Evolutionary conservation across 2,888 invertebrate species (phyloP), one percentile per base, ranked within the genome.

Genomic region (Dryococelus australis): DNA sequence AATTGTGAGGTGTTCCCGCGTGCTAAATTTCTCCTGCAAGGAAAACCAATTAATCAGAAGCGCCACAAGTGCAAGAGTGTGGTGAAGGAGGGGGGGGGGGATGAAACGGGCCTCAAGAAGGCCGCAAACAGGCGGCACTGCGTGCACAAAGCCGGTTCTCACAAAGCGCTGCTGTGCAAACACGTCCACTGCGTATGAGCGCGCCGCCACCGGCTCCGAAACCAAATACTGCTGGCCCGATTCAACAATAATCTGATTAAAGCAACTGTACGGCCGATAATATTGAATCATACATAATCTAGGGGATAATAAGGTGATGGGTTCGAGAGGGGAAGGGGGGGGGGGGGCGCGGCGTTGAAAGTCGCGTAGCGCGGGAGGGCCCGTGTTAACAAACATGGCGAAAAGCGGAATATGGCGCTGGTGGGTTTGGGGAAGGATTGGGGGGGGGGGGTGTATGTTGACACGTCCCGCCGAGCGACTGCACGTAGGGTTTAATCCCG

Each of bases 231-330:
- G 65, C 24, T 24, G 24, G 24, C 13, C 65, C 65, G 83, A 83
- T 83, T 28, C 83, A 83, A 83, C 43, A 83, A 83, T 83, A 83
- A 83, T 83, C 83, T 83, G 83, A 83, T 83, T 83, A 83, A 83
- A 83, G 83, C 83, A 83, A 83, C 83, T 83, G 83, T 83, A 83
- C 43, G 20, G 20, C 43, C 83, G 43, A 83, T 83, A 83, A 83
- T 83, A 83, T 83, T 83, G 83, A 28, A 83, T 83, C 83, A 83
- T 83, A 83, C 83, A 83, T 83, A 83, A 83, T 83, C 83, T 83
- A 83, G 83, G 35, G 83, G 83, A 83, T 83, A 83, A 83, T 83
- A 83, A 83, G 43, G 83, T n/a, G 43, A 43, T n/a, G 43, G 83
- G 80, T 6, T 9, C 35, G 35, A 35, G 35, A 35, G 28, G 80